Evolutionary conservation across 2,797 vertebrate genomes (phyloP), one percentile per base, ranked within the genome.

Genomic region (Oreortyx pictus): DNA sequence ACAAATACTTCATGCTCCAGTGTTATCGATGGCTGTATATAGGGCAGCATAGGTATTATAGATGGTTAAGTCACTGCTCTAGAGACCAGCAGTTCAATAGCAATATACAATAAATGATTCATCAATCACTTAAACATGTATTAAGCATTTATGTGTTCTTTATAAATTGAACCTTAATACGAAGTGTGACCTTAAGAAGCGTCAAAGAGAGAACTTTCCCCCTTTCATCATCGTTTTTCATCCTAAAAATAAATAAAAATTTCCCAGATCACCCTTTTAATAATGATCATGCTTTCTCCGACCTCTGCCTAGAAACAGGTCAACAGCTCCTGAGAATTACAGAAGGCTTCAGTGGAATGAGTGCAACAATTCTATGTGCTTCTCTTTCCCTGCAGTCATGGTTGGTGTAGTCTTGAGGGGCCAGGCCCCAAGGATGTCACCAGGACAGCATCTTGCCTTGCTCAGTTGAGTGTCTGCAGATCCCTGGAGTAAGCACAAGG

Each of bases 71-170:
- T 89, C 90, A 87, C 75, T 75, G 54, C 79, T 82, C 73, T 60
- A 44, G 82, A 76, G 92, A 73, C 73, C 93, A 86, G 8, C 66
- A 61, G 76, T 73, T 96, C 95, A 94, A 88, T 70, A 93, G 79
- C 87, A 86, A 95, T 86, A n/a, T 44, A 73, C 47, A 60, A 70
- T 90, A 89, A 92, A 90, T 81, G 86, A 94, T 93, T 89, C 82
- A 96, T 92, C 89, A 92, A 83, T 91, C 89, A 93, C 73, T 81
- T 95, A 68, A 78, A 70, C 43, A 13, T 24, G 17, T 70, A 73
- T 87, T 92, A 92, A 92, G 82, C 82, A 87, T 88, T 94, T 93
- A 95, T 67, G 15, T 78, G n/a, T 65, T 80, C 81, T 82, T 93
- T 91, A 78, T 81, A 92, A 93, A 86, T 93, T 82, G 66, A 89